Conservation (phyloP, 2,797 vertebrate species). For the Carduelis carduelis region DNA sequence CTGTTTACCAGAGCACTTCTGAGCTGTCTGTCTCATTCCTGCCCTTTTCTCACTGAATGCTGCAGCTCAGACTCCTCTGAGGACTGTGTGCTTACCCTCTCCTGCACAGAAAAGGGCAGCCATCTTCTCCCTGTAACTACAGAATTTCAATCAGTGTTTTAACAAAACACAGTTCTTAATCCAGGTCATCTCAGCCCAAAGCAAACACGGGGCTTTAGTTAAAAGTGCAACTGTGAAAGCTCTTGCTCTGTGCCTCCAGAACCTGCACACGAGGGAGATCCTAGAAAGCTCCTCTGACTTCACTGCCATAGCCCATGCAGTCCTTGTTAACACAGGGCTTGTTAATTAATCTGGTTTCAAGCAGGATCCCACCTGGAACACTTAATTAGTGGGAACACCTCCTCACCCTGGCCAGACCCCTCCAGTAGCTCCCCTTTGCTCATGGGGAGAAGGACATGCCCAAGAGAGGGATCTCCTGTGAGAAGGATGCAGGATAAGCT, state of each 20-base stretch:
- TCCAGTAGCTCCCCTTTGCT: neutral
- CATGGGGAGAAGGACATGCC: neutral
- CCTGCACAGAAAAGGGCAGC: neutral
- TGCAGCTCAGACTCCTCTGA: neutral
- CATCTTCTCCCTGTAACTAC: neutral
- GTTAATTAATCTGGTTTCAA: neutral
- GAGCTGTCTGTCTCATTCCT: neutral
- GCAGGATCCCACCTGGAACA: neutral
- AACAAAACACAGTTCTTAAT: fast-evolving
- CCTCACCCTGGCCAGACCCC: neutral
- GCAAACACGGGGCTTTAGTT: neutral
- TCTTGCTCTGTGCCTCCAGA: neutral
- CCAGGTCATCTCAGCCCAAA: neutral
- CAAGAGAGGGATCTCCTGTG: fast-evolving
- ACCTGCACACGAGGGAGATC: fast-evolving
- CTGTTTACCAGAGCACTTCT: neutral
- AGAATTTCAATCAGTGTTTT: neutral
- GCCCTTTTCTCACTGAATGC: neutral
- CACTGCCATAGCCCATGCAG: too few species aligned
- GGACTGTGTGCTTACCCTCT: neutral
- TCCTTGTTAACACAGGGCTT: neutral
- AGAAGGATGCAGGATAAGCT: neutral
- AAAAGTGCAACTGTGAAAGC: neutral
- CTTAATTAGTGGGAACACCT: neutral
- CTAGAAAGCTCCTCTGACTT: neutral